These are phyloP conservation scores for Catocala nupta DNA, from an alignment of 2,888 invertebrate genomes.

Conservation along the genomic window DNA sequence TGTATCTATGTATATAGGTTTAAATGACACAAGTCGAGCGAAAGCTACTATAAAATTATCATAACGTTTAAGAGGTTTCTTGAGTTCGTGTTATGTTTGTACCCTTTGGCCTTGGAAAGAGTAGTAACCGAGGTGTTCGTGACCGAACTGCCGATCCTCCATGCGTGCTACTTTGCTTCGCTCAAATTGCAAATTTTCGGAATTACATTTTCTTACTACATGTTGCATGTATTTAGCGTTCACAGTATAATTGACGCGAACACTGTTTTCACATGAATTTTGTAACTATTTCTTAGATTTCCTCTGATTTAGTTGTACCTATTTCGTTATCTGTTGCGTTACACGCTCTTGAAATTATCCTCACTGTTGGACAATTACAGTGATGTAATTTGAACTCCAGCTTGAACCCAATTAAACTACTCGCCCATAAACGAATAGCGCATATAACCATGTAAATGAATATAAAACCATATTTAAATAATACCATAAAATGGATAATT, in stretches of 20 bases:
- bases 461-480: constrained; percentile 34
- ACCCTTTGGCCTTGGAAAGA: constrained; percentile 9
- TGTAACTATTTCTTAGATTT: background rate
- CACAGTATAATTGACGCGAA: background rate
- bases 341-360: no score
- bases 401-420: constrained; percentile 29
- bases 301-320: no score
- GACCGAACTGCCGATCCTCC: constrained; percentile 22
- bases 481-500: constrained; percentile 53
- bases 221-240: constrained; percentile 5
- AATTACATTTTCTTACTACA: constrained; percentile 5
- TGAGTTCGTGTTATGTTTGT: no score
- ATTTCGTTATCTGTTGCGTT: no score
- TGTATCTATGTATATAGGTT: no score
- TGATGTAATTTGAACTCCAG: constrained; percentile 4
- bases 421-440: constrained; percentile 13
- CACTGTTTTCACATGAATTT: background rate
- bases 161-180: constrained; percentile 15
- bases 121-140: constrained; percentile 28
- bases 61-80: no score
- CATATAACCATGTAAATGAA: constrained; percentile 29
- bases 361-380: background rate
- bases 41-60: no score
- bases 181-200: constrained; percentile 1
- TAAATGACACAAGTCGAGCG: no score